Conservation (phyloP, 2,888 invertebrate genomes). For the Boloria selene region DNA sequence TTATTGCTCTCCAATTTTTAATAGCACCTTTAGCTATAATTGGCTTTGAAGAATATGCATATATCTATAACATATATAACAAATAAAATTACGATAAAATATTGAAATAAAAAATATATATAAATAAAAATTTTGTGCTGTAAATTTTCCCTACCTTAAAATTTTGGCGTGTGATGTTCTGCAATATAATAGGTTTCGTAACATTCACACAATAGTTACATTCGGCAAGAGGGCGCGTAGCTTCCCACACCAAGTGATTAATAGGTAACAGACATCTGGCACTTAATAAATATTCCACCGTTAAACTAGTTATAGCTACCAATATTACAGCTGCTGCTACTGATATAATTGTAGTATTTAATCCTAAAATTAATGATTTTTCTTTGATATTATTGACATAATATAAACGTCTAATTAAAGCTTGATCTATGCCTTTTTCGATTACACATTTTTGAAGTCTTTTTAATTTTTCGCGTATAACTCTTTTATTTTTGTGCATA, state of each 20-base stretch:
- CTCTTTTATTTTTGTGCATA: slow-evolving; percentile 43
- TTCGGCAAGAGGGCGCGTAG: slow-evolving; percentile 90
- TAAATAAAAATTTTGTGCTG: not conserved
- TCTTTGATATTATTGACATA: slow-evolving; percentile 53
- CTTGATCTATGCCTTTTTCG: slow-evolving; percentile 53
- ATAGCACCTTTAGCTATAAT: slow-evolving; percentile 90
- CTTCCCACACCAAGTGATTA: slow-evolving; percentile 94
- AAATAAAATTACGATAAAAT: slow-evolving; percentile 33
- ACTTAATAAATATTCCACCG: slow-evolving; percentile 70
- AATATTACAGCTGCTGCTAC: slow-evolving; percentile 51
- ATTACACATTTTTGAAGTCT: slow-evolving; percentile 58
- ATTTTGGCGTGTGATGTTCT: slow-evolving; percentile 85
- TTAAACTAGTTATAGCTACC: slow-evolving; percentile 46
- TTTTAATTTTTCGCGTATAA: slow-evolving; percentile 48
- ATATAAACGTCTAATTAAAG: slow-evolving; percentile 54
- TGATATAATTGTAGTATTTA: slow-evolving; percentile 51
- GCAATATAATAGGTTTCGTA: slow-evolving; percentile 85
- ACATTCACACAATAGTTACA: slow-evolving; percentile 90
- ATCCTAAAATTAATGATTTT: slow-evolving; percentile 46
- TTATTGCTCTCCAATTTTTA: slow-evolving; percentile 88
- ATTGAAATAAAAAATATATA: no score
- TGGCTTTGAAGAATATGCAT: slow-evolving; percentile 90
- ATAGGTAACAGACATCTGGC: slow-evolving; percentile 90
- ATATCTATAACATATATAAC: slow-evolving; percentile 73
- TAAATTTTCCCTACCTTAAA: slow-evolving; percentile 78